phyloP scores from a whole-genome alignment of 2,797 vertebrate genomes.

The Danio kyathit region DNA sequence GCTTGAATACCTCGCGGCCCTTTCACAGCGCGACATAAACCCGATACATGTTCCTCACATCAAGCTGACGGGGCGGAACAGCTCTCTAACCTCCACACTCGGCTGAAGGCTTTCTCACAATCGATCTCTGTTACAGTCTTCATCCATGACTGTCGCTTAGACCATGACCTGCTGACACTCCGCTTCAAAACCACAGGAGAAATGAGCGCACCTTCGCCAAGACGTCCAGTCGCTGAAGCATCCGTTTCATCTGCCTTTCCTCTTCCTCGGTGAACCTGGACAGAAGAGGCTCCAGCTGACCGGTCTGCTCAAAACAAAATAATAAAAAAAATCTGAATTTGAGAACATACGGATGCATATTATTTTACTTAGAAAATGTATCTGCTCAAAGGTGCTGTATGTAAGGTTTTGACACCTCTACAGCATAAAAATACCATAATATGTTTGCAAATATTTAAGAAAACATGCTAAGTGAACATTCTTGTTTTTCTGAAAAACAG shows the following conservation, averaged over 20 bases:
- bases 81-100: constrained; percentile 39
- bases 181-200: not conserved
- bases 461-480: too few relatives aligned
- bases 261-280: constrained; percentile 84
- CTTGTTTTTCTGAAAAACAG: too few relatives aligned
- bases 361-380: not conserved
- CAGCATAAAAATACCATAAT: too few relatives aligned
- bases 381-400: not conserved
- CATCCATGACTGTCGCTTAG: constrained; percentile 6
- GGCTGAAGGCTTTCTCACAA: constrained; percentile 27
- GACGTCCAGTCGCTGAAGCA: constrained; percentile 87
- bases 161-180: constrained; percentile 45
- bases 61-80: constrained; percentile 19
- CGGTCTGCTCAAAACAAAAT: constrained; percentile 74
- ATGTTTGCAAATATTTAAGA: too few relatives aligned
- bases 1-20: constrained; percentile 22
- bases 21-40: constrained; percentile 42
- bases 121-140: constrained; percentile 29
- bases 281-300: constrained; percentile 87
- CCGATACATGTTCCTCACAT: constrained; percentile 41
- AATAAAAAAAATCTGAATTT: not conserved
- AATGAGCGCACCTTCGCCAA: constrained; percentile 81
- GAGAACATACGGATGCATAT: not conserved
- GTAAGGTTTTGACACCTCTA: too few relatives aligned
- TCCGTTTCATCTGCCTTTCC: constrained; percentile 88